Evolutionary conservation across 1,140 invertebrate species (phyloP).

Genomic region (Dryas iulia): DNA sequence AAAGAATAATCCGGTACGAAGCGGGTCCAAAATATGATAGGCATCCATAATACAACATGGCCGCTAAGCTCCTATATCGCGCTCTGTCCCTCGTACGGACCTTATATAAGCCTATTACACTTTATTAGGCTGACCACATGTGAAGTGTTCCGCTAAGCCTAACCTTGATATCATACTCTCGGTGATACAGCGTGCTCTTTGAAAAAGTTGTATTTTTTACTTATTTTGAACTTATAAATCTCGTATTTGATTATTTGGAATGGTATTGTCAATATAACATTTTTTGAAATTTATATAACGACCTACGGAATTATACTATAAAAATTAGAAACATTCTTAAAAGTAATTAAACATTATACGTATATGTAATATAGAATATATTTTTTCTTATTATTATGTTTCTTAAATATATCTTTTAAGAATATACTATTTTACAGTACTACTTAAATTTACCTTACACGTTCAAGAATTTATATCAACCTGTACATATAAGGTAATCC

Average conservation of each 20-base stretch:
- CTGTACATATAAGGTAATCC: slow-evolving; percentile 48
- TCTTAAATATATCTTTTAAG: no score
- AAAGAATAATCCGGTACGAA: slow-evolving; percentile 76
- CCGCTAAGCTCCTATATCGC: slow-evolving; percentile 68
- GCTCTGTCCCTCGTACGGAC: slow-evolving; percentile 51
- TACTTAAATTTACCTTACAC: no score
- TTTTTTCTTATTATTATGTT: neutral
- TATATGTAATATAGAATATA: no score
- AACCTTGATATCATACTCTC: slow-evolving; percentile 79
- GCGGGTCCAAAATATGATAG: slow-evolving; percentile 80
- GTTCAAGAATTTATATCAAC: slow-evolving; percentile 38
- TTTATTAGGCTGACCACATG: slow-evolving; percentile 80
- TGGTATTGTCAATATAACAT: no score
- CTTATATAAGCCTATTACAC: slow-evolving; percentile 54
- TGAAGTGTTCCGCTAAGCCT: slow-evolving; percentile 78
- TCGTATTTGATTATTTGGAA: no score
- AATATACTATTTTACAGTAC: no score
- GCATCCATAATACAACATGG: slow-evolving; percentile 80
- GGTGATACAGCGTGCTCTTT: slow-evolving; percentile 57
- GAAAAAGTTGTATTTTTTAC: no score
- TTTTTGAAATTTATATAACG: no score
- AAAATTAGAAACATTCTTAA: no score
- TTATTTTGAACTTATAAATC: no score
- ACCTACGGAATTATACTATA: no score
- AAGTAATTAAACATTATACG: no score